Percentiles rank a stretch among this genome's conserved stretches.
Conservation (phyloP, 2,113 vertebrate genomes). For the Rhabdornis inornatus region DNA sequence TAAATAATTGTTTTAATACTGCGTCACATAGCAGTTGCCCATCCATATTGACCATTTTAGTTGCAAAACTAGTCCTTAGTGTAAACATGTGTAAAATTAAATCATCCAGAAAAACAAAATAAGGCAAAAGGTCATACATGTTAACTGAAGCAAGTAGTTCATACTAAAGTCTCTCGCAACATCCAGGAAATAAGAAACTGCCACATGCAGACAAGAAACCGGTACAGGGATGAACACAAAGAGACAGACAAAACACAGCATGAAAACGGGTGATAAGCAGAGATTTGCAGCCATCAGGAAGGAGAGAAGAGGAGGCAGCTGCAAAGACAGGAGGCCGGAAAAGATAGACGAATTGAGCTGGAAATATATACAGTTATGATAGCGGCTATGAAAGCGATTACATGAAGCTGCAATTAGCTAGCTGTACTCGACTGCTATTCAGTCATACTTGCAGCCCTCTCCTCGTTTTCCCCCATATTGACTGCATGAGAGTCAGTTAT, state of each 20-base stretch:
- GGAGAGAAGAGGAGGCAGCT: constrained; percentile 71
- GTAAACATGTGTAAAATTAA: constrained; percentile 66
- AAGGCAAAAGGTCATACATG: constrained; percentile 59
- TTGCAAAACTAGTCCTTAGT: constrained; percentile 58
- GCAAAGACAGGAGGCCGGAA: constrained; percentile 67
- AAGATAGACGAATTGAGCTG: constrained; percentile 56
- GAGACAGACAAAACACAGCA: constrained; percentile 68
- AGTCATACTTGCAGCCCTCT: constrained; percentile 12
- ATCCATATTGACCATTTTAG: constrained; percentile 27
- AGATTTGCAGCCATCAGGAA: constrained; percentile 65
- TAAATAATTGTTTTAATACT: constrained; percentile 70
- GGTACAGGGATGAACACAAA: constrained; percentile 54
- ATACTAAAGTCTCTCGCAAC: constrained; percentile 35
- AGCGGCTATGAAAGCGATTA: constrained; percentile 1
- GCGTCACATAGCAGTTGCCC: constrained; percentile 54
- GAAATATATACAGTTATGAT: constrained; percentile 59
- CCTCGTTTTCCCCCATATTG: background rate
- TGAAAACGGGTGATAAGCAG: constrained; percentile 73
- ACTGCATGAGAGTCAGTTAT: background rate
- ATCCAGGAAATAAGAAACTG: constrained; percentile 12
- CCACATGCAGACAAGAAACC: constrained; percentile 7
- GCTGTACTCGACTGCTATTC: background rate
- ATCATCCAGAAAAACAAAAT: constrained; percentile 56
- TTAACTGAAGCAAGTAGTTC: constrained; percentile 21
- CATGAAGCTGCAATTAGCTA: constrained; percentile 52